These are phyloP conservation scores for Leptopilina syphax DNA, from an alignment of 2,888 invertebrate species.

Conservation along the genomic window DNA sequence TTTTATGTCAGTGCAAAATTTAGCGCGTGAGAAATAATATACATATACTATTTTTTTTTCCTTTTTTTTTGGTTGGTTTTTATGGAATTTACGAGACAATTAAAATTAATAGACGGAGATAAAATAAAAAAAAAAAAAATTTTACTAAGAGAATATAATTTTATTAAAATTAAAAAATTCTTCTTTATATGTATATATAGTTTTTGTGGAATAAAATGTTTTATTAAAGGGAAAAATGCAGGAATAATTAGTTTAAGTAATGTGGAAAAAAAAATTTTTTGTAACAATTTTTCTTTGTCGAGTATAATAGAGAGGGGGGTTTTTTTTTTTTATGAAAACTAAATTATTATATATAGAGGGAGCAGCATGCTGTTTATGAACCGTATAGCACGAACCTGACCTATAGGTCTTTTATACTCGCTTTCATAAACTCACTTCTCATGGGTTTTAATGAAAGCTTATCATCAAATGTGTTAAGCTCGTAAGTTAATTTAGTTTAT, in stretches of 20 bases:
- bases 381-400: constrained; percentile 17
- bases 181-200: too few relatives aligned
- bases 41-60: neutral
- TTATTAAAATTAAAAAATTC: neutral
- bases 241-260: neutral
- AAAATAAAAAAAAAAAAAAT: neutral
- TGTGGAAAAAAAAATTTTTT: too few relatives aligned
- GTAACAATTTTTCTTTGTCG: too few relatives aligned
- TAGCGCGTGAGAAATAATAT: constrained; percentile 22
- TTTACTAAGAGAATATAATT: neutral
- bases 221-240: neutral
- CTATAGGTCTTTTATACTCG: neutral
- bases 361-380: constrained; percentile 18
- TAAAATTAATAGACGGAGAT: neutral
- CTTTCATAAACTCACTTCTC: constrained; percentile 13
- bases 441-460: constrained; percentile 24
- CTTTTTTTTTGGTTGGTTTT: neutral
- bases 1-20: neutral
- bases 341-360: constrained; percentile 10
- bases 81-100: neutral
- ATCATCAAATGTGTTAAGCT: constrained; percentile 26
- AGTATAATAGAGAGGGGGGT: too few relatives aligned
- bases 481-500: constrained; percentile 21
- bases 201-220: too few relatives aligned
- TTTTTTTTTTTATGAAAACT: neutral